phyloP scores from a whole-genome alignment of 1,140 invertebrate genomes.

The Grapholita molesta region DNA sequence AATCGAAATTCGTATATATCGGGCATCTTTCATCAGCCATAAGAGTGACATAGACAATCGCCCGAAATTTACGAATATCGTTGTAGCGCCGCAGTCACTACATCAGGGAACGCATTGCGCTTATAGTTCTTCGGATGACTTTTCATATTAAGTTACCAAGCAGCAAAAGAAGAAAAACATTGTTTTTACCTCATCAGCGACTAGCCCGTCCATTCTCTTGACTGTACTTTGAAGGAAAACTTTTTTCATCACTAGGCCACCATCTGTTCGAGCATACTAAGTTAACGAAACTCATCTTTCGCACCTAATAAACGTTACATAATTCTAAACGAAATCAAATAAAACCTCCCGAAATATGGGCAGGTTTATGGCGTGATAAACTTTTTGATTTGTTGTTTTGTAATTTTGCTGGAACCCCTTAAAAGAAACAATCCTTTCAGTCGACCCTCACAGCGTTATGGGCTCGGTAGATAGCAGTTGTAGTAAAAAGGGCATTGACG shows the following conservation, averaged over 20 bases:
- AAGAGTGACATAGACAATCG: too few relatives aligned
- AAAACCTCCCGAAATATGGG: neutral
- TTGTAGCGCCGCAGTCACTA: too few relatives aligned
- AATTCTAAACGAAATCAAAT: neutral
- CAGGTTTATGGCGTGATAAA: neutral
- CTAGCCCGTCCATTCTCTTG: neutral
- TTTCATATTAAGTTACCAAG: neutral
- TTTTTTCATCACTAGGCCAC: constrained; percentile 12
- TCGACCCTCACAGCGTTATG: neutral
- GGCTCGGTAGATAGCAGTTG: constrained; percentile 6
- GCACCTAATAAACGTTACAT: neutral
- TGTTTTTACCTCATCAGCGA: neutral
- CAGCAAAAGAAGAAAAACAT: neutral
- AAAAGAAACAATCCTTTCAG: constrained; percentile 13
- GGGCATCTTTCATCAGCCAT: too few relatives aligned
- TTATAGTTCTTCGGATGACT: neutral
- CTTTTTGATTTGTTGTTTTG: constrained; percentile 14
- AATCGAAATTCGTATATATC: too few relatives aligned
- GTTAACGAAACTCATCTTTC: neutral
- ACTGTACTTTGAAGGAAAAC: neutral
- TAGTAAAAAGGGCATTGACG: constrained; percentile 14
- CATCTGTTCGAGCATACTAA: neutral
- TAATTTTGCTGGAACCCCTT: constrained; percentile 1
- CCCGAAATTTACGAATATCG: too few relatives aligned
- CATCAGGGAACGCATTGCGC: neutral